phyloP scores from a whole-genome alignment of 2,888 invertebrate species.

The Antheraea yamamai region DNA sequence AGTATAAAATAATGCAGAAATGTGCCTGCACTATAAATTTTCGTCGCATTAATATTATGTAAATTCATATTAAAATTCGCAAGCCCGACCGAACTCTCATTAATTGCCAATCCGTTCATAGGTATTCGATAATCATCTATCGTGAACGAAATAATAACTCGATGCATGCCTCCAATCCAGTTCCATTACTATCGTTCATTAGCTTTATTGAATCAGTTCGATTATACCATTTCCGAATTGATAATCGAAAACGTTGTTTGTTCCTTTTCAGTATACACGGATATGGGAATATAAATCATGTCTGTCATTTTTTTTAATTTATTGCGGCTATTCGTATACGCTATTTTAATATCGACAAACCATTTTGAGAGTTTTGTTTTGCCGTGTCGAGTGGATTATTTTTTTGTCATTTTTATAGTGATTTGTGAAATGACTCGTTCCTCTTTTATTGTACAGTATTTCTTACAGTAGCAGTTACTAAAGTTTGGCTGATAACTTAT shows the following conservation, averaged over 20 bases:
- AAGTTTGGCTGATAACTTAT: too few relatives aligned
- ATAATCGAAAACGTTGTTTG: slow-evolving; percentile 60
- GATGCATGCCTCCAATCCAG: neutral
- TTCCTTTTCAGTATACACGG: slow-evolving; percentile 50
- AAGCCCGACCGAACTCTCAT: neutral
- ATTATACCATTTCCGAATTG: slow-evolving; percentile 56
- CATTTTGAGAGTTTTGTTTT: slow-evolving; percentile 8
- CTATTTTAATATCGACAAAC: slow-evolving; percentile 19
- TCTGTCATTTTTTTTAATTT: slow-evolving; percentile 59
- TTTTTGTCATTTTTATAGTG: neutral
- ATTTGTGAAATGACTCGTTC: neutral
- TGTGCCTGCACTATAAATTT: neutral
- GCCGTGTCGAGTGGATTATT: slow-evolving; percentile 4
- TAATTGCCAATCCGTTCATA: neutral
- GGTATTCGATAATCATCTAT: neutral
- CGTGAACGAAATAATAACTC: slow-evolving; percentile 4
- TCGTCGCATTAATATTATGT: neutral
- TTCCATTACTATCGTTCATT: neutral
- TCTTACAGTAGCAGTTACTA: too few relatives aligned
- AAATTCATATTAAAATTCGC: neutral
- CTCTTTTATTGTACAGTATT: too few relatives aligned
- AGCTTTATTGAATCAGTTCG: slow-evolving; percentile 47
- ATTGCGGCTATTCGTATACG: slow-evolving; percentile 39
- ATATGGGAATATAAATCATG: slow-evolving; percentile 66
- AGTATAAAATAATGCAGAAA: neutral